Evolutionary conservation across 2,113 vertebrate genomes (phyloP), one percentile per base, ranked within the genome.

Genomic region (Tautogolabrus adspersus): DNA sequence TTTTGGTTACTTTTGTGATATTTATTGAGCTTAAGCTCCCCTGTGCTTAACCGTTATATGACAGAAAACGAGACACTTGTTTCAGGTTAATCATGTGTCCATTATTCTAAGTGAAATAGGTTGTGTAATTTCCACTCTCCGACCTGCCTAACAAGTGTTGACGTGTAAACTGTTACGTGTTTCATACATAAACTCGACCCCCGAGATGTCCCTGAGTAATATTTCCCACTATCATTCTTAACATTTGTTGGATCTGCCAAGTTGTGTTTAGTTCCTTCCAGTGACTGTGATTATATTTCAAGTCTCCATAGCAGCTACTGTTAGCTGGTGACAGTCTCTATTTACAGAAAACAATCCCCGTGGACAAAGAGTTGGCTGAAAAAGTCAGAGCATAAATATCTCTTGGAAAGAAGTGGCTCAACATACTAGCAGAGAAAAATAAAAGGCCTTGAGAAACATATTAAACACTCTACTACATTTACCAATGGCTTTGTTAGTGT

Each of bases 281-380:
- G 65, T n/a, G 64, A 76, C 61, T 67, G 77, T 22, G 77, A 77
- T 92, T 86, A 69, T 81, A 87, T 93, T 90, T 92, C 88, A 61
- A 30, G 69, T 83, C 74, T 72, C 56, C 60, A 8, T 54, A 74
- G 75, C 72, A 68, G 75, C 66, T 76, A 55, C 49, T 65, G 80
- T 80, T 81, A 55, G 61, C 57, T 82, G 72, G 76, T 80, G 87
- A 90, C 81, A 82, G 21, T 79, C 77, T 84, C 62, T 92, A 89
- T 92, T 91, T 90, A 88, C 82, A 85, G 88, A 80, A 82, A 93
- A 91, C 65, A 91, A 90, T 82, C 74, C 75, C 73, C 6, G 2
- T n/a, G 66, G 75, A 88, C 85, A 86, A 88, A 85, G 66, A 76
- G 59, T 77, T 72, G 68, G 61, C 77, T 87, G 87, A 74, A 89